Evolutionary conservation across 1,140 invertebrate species (phyloP), one percentile per base, ranked within the genome.

Genomic region (Drosophila leontia): DNA sequence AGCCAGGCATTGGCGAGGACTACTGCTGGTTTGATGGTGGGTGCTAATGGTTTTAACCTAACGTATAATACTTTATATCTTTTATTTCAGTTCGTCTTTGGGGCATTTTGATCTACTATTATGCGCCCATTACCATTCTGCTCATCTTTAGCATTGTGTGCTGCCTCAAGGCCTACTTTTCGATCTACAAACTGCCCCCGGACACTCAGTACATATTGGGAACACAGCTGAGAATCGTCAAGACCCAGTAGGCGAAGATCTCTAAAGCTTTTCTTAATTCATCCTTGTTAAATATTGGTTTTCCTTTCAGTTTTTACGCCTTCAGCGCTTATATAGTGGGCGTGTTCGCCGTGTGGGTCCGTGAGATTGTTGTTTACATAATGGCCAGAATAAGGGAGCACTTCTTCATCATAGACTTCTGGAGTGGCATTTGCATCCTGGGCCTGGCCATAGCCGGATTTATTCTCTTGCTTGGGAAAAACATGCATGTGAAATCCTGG

Each of bases 21-120:
- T 95, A 95, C 81, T 92, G 91, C 71, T 95, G 95, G 94, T 95
- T 96, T 70, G 85, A 91, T 70, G 92, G 95, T 95, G 82, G 7
- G 68, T 59, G 4, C 7, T 12, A 13, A 3, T 0, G 11, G n/a
- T 0, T 7, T 12, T 19, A 12, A 34, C 9, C 3, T 17, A 35
- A 8, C 0, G 1, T 32, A 19, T 29, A 8, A 58, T 34, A 9
- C 7, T 41, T 15, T 51, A 11, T 12, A 58, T 19, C 5, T 34
- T 15, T 17, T 4, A 23, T 77, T 76, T 5, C 23, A 92, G 91
- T 92, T 26, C 91, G 91, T 34, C 75, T 91, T 3, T 91, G 91
- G 91, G 91, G 91, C 35, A 91, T 92, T n/a, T 23, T 92, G 19
- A 80, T 92, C 15, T 92, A 91, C 37, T 92, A 82, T 9, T 92